Conservation (phyloP, 2,797 vertebrate species). For the Gadopsis marmoratus region DNA sequence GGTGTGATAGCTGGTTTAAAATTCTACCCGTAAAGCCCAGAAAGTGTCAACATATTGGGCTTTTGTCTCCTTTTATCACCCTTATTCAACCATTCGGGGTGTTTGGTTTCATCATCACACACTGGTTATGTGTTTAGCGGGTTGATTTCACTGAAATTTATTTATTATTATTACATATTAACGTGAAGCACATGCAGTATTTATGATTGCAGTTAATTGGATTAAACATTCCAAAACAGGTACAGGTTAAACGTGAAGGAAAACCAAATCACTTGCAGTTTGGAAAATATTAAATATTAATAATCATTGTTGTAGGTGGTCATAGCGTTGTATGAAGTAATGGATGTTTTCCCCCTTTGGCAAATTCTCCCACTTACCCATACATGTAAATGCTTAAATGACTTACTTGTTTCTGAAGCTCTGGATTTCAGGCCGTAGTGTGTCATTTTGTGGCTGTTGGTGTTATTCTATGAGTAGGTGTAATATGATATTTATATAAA, state of each 20-base stretch:
- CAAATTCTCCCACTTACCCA: slow-evolving; percentile 65
- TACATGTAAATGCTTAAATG: slow-evolving; percentile 71
- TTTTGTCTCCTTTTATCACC: slow-evolving; percentile 45
- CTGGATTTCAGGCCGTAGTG: slow-evolving; percentile 68
- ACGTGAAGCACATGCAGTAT: slow-evolving; percentile 69
- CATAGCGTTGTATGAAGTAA: slow-evolving; percentile 71
- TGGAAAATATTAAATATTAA: slow-evolving; percentile 60
- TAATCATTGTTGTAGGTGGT: slow-evolving; percentile 75
- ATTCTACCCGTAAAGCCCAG: slow-evolving; percentile 39
- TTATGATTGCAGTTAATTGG: slow-evolving; percentile 59
- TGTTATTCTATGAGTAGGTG: slow-evolving; percentile 79
- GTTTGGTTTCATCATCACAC: slow-evolving; percentile 46
- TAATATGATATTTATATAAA: slow-evolving; percentile 70
- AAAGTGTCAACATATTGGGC: slow-evolving; percentile 15
- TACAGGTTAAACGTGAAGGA: slow-evolving; percentile 62
- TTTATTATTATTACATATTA: slow-evolving; percentile 24
- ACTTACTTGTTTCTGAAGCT: slow-evolving; percentile 65
- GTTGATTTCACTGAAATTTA: slow-evolving; percentile 44
- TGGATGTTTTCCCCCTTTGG: slow-evolving; percentile 69
- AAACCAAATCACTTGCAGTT: slow-evolving; percentile 63
- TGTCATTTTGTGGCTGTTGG: slow-evolving; percentile 76
- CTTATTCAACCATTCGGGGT: slow-evolving; percentile 15
- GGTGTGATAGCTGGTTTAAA: slow-evolving; percentile 46
- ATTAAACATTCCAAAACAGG: slow-evolving; percentile 76
- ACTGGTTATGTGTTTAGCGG: slow-evolving; percentile 36